A percentile compares a stretch with the other conserved stretches of the same genome.
Evolutionary conservation across 2,888 invertebrate genomes (phyloP).

Genomic region (Meteorus cinctellus): DNA sequence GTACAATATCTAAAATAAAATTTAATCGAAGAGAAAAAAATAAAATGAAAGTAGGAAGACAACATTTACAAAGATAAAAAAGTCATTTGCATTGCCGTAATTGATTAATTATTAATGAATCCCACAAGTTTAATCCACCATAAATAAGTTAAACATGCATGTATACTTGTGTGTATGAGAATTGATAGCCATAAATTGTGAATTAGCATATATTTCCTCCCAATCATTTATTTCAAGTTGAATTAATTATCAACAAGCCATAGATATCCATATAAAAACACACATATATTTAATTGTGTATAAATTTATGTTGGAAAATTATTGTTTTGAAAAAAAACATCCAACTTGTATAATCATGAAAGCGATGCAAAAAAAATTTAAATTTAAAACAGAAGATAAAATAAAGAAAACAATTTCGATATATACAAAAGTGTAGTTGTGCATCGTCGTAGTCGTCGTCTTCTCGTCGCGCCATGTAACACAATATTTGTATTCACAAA

Average conservation of each 20-base stretch:
- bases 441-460: background rate
- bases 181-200: conserved; percentile 34
- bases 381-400: background rate
- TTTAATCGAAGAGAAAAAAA: background rate
- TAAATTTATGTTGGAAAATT: too few relatives aligned
- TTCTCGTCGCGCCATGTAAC: conserved; percentile 24
- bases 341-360: too few relatives aligned
- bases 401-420: background rate
- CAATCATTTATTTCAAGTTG: conserved; percentile 37
- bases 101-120: conserved; percentile 43
- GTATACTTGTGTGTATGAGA: conserved; percentile 17
- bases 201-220: conserved; percentile 34
- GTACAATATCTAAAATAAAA: background rate
- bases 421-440: background rate
- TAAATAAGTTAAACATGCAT: background rate
- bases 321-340: background rate
- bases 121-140: conserved; percentile 17
- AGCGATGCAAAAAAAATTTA: too few relatives aligned
- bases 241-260: conserved; percentile 34
- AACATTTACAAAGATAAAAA: background rate
- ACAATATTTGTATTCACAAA: conserved; percentile 67
- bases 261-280: conserved; percentile 16
- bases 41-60: too few relatives aligned
- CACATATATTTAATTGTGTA: conserved; percentile 3
- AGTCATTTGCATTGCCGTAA: background rate